Conservation (phyloP, 64 coral and sea anemone genomes). For the Montipora efflorescens region DNA sequence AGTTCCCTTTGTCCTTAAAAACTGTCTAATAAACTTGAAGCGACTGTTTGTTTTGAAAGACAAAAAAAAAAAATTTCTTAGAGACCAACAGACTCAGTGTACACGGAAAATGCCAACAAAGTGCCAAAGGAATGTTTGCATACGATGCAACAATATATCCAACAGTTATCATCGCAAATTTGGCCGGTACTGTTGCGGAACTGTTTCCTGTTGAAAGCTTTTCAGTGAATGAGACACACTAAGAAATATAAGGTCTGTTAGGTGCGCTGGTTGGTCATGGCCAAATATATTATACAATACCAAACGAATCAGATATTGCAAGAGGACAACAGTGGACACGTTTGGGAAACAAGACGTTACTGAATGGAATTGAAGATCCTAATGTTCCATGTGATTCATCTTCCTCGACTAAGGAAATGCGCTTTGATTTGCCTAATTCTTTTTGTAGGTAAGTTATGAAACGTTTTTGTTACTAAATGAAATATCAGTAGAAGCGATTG, state of each 20-base stretch:
- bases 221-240: background rate
- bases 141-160: background rate
- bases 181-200: background rate
- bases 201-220: background rate
- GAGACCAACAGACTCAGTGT: conserved; percentile 13
- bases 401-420: background rate
- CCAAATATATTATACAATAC: background rate
- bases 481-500: background rate
- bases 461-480: too few relatives aligned
- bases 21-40: background rate
- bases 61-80: background rate
- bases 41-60: background rate
- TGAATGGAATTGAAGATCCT: background rate
- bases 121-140: conserved; percentile 42
- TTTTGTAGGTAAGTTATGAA: background rate
- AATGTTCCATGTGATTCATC: background rate
- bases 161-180: background rate
- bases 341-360: background rate
- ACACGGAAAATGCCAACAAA: conserved; percentile 32
- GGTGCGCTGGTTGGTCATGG: background rate
- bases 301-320: background rate
- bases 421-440: background rate
- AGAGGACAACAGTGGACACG: background rate
- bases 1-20: background rate
- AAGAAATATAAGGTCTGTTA: background rate